Evolutionary conservation across 2,888 invertebrate species (phyloP).

Genomic region (Macrophya annulata): DNA sequence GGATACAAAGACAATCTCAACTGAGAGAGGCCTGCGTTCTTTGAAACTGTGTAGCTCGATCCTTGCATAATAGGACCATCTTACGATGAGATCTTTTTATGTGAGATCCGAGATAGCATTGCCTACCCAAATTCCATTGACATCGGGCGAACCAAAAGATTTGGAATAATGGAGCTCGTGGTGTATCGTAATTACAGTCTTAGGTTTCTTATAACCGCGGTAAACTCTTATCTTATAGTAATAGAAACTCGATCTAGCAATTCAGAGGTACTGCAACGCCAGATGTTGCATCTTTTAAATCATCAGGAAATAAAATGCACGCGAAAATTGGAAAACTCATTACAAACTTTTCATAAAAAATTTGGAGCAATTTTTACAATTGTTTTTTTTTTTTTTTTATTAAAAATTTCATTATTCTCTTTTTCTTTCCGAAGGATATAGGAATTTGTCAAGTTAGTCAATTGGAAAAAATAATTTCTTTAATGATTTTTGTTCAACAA

Average conservation of each 20-base stretch:
- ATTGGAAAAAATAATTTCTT: background rate
- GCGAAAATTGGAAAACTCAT: background rate
- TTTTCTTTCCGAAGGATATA: background rate
- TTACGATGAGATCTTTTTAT: constrained; percentile 36
- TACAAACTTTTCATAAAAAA: background rate
- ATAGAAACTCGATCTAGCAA: constrained; percentile 29
- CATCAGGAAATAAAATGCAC: background rate
- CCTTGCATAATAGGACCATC: constrained; percentile 52
- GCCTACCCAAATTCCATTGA: constrained; percentile 46
- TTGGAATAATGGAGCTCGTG: constrained; percentile 39
- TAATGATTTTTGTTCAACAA: background rate
- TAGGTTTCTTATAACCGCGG: constrained; percentile 49
- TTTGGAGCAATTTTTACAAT: background rate
- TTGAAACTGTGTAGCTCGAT: constrained; percentile 36
- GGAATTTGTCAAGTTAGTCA: background rate
- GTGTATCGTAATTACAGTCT: constrained; percentile 50
- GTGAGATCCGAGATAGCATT: constrained; percentile 51
- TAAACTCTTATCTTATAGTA: constrained; percentile 37
- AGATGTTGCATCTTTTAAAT: background rate
- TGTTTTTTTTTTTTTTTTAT: background rate
- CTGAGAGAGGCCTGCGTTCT: constrained; percentile 22
- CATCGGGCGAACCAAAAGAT: constrained; percentile 51
- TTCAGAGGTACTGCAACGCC: background rate
- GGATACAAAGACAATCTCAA: constrained; percentile 47
- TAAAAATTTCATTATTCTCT: background rate